phyloP scores from a whole-genome alignment of 2,888 invertebrate species.

The Phanerotoma sp. region DNA sequence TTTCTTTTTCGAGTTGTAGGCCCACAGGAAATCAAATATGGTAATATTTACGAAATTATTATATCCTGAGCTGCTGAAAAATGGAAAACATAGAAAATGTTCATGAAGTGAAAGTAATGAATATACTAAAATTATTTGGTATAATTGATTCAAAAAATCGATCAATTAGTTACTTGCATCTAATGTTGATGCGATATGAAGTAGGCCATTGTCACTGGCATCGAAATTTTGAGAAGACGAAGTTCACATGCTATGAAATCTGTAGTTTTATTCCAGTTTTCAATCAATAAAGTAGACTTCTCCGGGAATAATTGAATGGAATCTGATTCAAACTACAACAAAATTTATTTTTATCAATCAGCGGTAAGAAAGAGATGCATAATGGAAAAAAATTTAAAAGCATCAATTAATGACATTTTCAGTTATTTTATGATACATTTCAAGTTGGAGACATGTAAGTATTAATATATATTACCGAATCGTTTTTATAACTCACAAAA shows the following conservation, averaged over 20 bases:
- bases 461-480: too few species aligned
- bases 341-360: too few species aligned
- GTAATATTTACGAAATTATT: background rate
- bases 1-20: background rate
- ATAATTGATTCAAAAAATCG: background rate
- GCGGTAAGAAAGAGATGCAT: too few species aligned
- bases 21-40: background rate
- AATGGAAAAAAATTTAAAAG: too few species aligned
- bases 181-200: background rate
- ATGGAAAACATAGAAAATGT: background rate
- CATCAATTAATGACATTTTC: too few species aligned
- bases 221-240: background rate
- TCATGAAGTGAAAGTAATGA: background rate
- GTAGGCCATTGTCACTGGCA: background rate
- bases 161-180: background rate
- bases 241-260: background rate
- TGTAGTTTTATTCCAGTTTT: background rate
- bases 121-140: background rate
- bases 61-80: background rate
- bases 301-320: too few species aligned
- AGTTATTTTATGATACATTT: too few species aligned
- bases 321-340: too few species aligned
- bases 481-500: too few species aligned
- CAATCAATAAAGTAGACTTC: background rate
- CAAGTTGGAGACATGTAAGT: too few species aligned